Conservation (phyloP, 1,140 invertebrate genomes). For the Megathymus violae region DNA sequence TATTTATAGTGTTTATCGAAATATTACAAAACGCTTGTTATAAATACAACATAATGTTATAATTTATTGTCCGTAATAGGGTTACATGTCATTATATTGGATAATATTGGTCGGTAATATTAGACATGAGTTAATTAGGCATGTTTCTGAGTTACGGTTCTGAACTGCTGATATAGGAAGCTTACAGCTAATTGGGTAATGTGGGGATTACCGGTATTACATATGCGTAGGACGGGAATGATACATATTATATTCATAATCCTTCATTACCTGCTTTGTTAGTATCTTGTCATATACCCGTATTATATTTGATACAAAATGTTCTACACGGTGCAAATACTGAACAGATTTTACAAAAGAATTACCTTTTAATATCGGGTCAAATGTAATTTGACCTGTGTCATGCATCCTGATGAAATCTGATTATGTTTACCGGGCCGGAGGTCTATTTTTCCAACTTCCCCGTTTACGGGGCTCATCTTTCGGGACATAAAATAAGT, state of each 20-base stretch:
- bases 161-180: conserved; percentile 17
- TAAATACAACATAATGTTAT: conserved; percentile 26
- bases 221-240: neutral
- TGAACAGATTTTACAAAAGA: too few relatives aligned
- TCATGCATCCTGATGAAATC: too few relatives aligned
- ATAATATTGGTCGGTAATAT: conserved; percentile 19
- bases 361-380: too few relatives aligned
- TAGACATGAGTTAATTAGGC: conserved; percentile 24
- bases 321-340: too few relatives aligned
- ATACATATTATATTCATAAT: conserved; percentile 5
- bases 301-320: too few relatives aligned
- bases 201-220: conserved; percentile 18
- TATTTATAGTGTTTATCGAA: conserved; percentile 31
- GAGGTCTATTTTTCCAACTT: too few relatives aligned
- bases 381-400: too few relatives aligned
- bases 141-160: conserved; percentile 21
- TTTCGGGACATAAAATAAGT: too few relatives aligned
- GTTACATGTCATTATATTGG: conserved; percentile 16
- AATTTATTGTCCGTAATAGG: conserved; percentile 20
- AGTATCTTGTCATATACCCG: too few relatives aligned
- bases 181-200: conserved; percentile 29
- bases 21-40: conserved; percentile 22
- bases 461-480: too few relatives aligned
- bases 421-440: too few relatives aligned
- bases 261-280: neutral